Percentiles rank a stretch among this genome's conserved stretches.
Evolutionary conservation across 1,140 invertebrate species (phyloP).

Genomic region (Papilio polyxenes): DNA sequence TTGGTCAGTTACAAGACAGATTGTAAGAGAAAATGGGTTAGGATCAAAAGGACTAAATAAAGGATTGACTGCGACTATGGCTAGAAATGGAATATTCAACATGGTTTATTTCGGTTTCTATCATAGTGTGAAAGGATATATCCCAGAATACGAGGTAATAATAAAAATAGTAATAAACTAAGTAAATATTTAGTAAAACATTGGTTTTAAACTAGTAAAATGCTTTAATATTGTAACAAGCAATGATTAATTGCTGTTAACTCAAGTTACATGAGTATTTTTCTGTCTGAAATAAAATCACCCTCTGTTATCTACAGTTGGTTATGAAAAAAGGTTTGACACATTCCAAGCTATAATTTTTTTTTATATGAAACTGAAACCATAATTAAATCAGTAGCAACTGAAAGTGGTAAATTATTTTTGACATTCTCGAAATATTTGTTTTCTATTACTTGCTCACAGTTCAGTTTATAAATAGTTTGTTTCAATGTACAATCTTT

Average conservation of each 20-base stretch:
- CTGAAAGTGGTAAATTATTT: no score
- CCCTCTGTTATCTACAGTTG: no score
- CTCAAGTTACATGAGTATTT: no score
- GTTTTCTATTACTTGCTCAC: not conserved
- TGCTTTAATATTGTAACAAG: constrained; percentile 17
- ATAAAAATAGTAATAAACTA: constrained; percentile 25
- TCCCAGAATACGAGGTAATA: constrained; percentile 85
- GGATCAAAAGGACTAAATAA: constrained; percentile 91
- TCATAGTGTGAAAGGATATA: constrained; percentile 90
- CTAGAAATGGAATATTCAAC: constrained; percentile 94
- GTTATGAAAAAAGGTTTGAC: no score
- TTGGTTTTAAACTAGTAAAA: not conserved
- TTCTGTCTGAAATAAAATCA: no score
- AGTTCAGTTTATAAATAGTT: not conserved
- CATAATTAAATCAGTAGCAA: no score
- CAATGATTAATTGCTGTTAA: no score
- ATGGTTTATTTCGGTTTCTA: constrained; percentile 97
- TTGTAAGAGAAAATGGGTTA: constrained; percentile 87
- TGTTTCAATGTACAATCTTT: not conserved
- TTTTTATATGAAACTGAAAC: no score
- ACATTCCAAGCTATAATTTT: no score
- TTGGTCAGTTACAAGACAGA: constrained; percentile 88
- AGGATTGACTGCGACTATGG: constrained; percentile 93
- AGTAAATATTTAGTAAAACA: no score
- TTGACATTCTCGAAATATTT: constrained; percentile 14